Evolutionary conservation across 2,797 vertebrate species (phyloP), one percentile per base, ranked within the genome.

Genomic region (Dromococcyx pavoninus): DNA sequence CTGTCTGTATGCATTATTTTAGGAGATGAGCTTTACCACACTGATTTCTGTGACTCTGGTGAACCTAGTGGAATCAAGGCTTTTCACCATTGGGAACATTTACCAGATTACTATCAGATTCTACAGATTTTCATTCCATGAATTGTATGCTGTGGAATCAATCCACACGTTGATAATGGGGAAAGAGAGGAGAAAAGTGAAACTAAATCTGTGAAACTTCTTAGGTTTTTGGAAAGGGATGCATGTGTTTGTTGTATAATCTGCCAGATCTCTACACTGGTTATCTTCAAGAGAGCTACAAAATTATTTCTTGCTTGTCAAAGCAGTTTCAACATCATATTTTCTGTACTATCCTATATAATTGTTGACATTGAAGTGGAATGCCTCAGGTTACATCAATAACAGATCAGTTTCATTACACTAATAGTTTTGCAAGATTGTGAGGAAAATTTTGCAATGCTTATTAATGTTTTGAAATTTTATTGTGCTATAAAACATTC

Each of bases 401-500:
- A 71, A 79, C 39, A 54, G 14, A 77, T 62, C 8, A 4, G 58
- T 93, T 91, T 93, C 75, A 61, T 79, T 93, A 82, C 2, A 11
- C 7, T 81, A 39, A 56, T 27, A 46, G 35, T 91, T 94, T 79
- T 89, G 86, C 76, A 93, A 96, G 74, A 75, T 28, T 46, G 4
- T 70, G 62, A 33, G n/a, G 46, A 74, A 75, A 72, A 70, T 89
- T 81, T 91, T 61, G 66, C 87, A 96, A 94, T 44, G n/a, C 7
- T 82, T 67, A 85, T 27, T 82, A 67, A 46, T 4, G 39, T 86
- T 95, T 81, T 87, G 90, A 91, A 91, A 92, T 53, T 86, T 58
- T 62, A 25, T 69, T 48, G 4, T 53, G 51, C n/a, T 81, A 25
- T 33, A 46, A 61, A 69, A 53, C 0, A 2, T 75, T 67, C 17